These are phyloP conservation scores for Rousettus leschenaultii DNA, from an alignment of 2,113 vertebrate genomes.

Conservation along the genomic window DNA sequence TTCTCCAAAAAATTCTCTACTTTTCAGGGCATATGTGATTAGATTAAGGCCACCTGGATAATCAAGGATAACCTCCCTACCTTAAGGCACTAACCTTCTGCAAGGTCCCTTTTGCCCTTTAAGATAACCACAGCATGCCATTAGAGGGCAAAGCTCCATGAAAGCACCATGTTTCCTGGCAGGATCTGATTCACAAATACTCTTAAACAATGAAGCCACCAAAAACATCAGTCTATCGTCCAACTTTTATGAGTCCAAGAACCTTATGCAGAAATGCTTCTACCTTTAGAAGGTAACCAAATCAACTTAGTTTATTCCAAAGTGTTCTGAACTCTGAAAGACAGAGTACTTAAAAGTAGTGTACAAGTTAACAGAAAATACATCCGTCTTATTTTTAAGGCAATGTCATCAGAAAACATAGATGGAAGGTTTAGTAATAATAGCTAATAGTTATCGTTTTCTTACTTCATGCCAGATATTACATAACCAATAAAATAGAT, in stretches of 20 bases:
- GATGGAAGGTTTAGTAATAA: neutral
- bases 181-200: neutral
- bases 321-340: neutral
- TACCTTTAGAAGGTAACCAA: neutral
- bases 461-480: neutral
- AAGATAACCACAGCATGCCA: neutral
- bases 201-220: neutral
- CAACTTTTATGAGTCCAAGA: neutral
- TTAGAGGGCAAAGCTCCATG: neutral
- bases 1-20: neutral
- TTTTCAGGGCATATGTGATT: neutral
- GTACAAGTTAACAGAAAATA: neutral
- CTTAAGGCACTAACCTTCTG: neutral
- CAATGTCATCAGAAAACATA: conserved; percentile 11
- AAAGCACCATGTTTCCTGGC: neutral
- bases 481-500: neutral
- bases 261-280: neutral
- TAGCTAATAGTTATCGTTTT: neutral
- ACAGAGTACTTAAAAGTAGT: neutral
- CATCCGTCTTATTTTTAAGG: neutral
- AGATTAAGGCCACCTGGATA: neutral
- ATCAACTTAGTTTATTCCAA: neutral
- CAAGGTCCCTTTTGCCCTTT: neutral
- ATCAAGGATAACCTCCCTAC: neutral
- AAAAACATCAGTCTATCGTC: neutral